Evolutionary conservation across 2,113 vertebrate species (phyloP).

Genomic region (Planiliza haematocheilus): DNA sequence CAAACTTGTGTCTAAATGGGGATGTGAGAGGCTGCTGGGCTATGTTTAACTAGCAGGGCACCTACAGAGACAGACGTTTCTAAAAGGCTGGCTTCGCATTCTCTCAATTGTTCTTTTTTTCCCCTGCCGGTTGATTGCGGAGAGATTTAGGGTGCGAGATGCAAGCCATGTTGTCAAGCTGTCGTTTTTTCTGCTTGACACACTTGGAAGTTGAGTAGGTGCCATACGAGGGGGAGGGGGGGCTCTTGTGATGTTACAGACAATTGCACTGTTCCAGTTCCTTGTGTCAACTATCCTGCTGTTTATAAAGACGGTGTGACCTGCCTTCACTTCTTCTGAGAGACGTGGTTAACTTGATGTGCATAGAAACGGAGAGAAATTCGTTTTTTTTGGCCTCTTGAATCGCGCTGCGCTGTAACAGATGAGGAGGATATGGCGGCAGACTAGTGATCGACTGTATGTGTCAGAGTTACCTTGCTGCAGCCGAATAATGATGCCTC

Average conservation of each 20-base stretch:
- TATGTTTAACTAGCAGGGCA: slow-evolving; percentile 81
- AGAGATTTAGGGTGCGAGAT: slow-evolving; percentile 65
- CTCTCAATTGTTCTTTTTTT: slow-evolving; percentile 54
- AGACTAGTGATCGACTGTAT: slow-evolving; percentile 55
- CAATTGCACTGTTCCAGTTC: slow-evolving; percentile 66
- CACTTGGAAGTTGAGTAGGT: slow-evolving; percentile 73
- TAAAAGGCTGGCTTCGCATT: slow-evolving; percentile 51
- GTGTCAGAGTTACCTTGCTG: slow-evolving; percentile 60
- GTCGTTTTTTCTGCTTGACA: slow-evolving; percentile 70
- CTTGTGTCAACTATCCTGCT: slow-evolving; percentile 65
- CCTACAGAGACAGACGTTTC: slow-evolving; percentile 65
- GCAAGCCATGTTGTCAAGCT: slow-evolving; percentile 71
- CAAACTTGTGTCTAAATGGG: slow-evolving; percentile 77
- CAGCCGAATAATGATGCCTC: slow-evolving; percentile 63
- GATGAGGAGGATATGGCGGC: slow-evolving; percentile 22
- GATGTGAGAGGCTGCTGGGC: slow-evolving; percentile 76
- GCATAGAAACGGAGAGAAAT: slow-evolving; percentile 27
- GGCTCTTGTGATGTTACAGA: slow-evolving; percentile 72
- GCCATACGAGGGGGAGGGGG: slow-evolving; percentile 37
- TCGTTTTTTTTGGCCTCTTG: slow-evolving; percentile 6
- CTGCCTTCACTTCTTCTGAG: slow-evolving; percentile 45
- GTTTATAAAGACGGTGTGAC: slow-evolving; percentile 68
- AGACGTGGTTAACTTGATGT: slow-evolving; percentile 47
- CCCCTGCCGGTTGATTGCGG: slow-evolving; percentile 53
- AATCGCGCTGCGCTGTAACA: slow-evolving; percentile 11